These are phyloP conservation scores for Mus caroli DNA, from an alignment of 2,797 vertebrate species.

Conservation along the genomic window DNA sequence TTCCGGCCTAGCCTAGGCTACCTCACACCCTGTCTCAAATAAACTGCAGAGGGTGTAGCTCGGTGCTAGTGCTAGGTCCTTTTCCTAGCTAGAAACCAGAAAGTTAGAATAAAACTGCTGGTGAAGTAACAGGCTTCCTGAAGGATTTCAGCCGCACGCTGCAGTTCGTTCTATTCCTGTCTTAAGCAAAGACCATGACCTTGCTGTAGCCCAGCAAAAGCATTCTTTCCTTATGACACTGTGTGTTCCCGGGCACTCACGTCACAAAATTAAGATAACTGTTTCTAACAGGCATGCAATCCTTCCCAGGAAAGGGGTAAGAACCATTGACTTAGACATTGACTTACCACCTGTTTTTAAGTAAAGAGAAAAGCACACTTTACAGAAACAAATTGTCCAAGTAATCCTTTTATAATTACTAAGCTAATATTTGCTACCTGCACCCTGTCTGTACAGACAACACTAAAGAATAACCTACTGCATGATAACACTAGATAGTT, in stretches of 20 bases:
- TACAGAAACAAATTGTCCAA: neutral
- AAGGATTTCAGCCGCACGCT: neutral
- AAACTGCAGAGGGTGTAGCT: neutral
- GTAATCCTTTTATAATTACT: neutral
- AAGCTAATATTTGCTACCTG: neutral
- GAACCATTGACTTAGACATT: neutral
- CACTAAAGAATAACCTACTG: neutral
- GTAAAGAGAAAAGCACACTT: neutral
- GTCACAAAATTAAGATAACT: conserved; percentile 20
- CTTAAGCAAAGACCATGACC: conserved; percentile 24
- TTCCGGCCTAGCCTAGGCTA: neutral
- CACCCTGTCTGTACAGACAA: neutral
- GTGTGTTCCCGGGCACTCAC: neutral
- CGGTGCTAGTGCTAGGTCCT: neutral
- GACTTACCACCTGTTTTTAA: conserved; percentile 5
- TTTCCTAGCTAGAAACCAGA: neutral
- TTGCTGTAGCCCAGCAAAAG: neutral
- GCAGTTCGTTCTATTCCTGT: neutral
- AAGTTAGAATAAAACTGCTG: neutral
- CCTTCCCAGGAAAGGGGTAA: neutral
- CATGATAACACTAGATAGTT: neutral
- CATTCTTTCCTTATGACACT: neutral
- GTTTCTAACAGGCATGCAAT: neutral
- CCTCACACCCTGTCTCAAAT: neutral
- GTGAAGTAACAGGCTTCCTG: neutral